These are phyloP conservation scores for Megamerina dolium DNA, from an alignment of 2,888 invertebrate species.

Conservation along the genomic window DNA sequence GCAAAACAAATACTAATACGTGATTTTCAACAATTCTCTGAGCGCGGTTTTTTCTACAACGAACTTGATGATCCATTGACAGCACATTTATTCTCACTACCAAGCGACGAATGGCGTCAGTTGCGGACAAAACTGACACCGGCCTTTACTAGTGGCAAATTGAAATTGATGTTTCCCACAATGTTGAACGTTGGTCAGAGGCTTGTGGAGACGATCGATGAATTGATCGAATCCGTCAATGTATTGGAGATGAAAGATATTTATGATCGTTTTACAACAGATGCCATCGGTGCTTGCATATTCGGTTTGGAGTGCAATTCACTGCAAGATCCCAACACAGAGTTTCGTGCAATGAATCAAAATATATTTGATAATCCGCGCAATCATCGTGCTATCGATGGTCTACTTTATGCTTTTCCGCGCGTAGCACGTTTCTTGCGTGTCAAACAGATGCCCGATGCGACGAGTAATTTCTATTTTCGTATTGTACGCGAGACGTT, in stretches of 20 bases:
- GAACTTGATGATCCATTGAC: conserved; percentile 39
- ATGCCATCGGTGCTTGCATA: conserved; percentile 51
- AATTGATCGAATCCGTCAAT: background rate
- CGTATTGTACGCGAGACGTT: conserved; percentile 43
- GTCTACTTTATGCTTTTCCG: conserved; percentile 24
- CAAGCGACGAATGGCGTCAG: conserved; percentile 37
- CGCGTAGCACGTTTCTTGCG: conserved; percentile 25
- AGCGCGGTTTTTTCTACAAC: conserved; percentile 30
- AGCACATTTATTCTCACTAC: conserved; percentile 38
- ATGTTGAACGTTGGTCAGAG: conserved; percentile 23
- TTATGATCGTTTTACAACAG: conserved; percentile 50
- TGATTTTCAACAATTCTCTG: conserved; percentile 31
- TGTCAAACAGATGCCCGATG: conserved; percentile 25
- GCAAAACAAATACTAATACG: conserved; percentile 29
- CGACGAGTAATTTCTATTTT: conserved; percentile 37
- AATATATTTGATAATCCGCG: conserved; percentile 22
- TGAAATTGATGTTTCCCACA: conserved; percentile 30
- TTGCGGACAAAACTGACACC: conserved; percentile 34
- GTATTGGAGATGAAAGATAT: conserved; percentile 34
- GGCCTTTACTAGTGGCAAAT: conserved; percentile 33
- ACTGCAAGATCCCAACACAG: conserved; percentile 40
- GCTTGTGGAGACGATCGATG: conserved; percentile 24
- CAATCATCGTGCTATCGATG: conserved; percentile 13
- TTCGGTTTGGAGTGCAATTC: conserved; percentile 51
- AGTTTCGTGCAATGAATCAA: conserved; percentile 37